Percentiles rank a stretch among this genome's conserved stretches.
Evolutionary conservation across 2,797 vertebrate genomes (phyloP).

Genomic region (Lagocephalus sceleratus): DNA sequence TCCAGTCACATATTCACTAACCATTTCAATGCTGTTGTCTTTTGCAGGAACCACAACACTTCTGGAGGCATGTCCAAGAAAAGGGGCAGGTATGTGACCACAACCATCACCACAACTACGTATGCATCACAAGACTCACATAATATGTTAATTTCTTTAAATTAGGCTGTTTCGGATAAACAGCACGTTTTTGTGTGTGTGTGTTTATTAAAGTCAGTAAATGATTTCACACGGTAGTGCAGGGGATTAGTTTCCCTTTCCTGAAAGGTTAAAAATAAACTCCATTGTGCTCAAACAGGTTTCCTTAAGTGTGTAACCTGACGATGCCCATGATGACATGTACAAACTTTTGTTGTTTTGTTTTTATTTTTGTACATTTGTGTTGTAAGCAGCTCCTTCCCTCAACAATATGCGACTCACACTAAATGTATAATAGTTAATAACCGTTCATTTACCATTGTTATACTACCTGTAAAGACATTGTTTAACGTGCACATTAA

Average conservation of each 20-base stretch:
- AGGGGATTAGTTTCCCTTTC: background rate
- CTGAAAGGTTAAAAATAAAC: too few species aligned
- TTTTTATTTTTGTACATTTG: too few species aligned
- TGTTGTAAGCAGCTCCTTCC: too few species aligned
- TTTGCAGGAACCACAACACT: conserved; percentile 60
- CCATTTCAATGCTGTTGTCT: conserved; percentile 40
- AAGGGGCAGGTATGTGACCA: conserved; percentile 80
- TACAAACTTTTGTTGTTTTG: too few species aligned
- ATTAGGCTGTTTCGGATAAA: background rate
- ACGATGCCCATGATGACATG: background rate
- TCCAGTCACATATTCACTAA: conserved; percentile 24
- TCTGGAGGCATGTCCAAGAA: conserved; percentile 85
- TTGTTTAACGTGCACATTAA: background rate
- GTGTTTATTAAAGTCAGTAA: too few species aligned
- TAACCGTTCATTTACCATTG: too few species aligned
- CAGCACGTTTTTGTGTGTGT: background rate
- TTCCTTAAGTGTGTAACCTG: background rate
- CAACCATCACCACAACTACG: conserved; percentile 14
- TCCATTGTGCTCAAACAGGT: background rate
- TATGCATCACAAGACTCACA: background rate
- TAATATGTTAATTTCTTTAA: background rate
- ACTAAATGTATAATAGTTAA: too few species aligned
- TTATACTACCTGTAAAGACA: too few species aligned
- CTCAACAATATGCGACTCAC: too few species aligned
- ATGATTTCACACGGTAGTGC: too few species aligned